Percentiles rank a stretch among this genome's conserved stretches.
Evolutionary conservation across 2,113 vertebrate genomes (phyloP).

Genomic region (Colaptes auratus): DNA sequence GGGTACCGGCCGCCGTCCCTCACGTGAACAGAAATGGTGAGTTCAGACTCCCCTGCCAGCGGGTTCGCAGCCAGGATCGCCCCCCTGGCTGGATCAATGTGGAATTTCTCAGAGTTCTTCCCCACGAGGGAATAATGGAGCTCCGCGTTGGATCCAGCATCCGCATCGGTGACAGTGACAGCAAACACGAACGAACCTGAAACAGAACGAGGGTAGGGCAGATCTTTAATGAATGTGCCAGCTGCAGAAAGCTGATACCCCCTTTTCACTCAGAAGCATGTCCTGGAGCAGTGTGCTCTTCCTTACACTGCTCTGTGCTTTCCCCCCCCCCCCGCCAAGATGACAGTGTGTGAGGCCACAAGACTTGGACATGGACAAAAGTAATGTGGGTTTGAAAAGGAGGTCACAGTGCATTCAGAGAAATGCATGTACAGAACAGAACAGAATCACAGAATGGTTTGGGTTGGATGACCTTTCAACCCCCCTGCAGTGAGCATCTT

Average conservation of each 20-base stretch:
- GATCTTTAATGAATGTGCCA: background rate
- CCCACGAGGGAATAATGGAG: slow-evolving; percentile 93
- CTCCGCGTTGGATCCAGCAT: slow-evolving; percentile 87
- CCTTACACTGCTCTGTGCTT: background rate
- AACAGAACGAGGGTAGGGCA: background rate
- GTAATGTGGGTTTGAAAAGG: background rate
- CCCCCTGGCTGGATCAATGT: slow-evolving; percentile 89
- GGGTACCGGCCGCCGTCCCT: slow-evolving; percentile 86
- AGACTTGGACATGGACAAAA: accelerated
- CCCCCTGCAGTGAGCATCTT: too few relatives aligned
- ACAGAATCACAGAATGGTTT: too few relatives aligned
- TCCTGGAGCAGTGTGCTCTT: background rate
- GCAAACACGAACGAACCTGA: slow-evolving; percentile 95
- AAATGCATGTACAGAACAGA: background rate
- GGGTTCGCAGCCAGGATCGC: slow-evolving; percentile 87
- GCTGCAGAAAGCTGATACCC: accelerated
- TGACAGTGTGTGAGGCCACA: background rate
- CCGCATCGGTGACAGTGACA: slow-evolving; percentile 93
- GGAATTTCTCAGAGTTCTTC: slow-evolving; percentile 90
- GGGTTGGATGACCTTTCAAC: too few relatives aligned
- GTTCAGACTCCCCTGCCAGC: slow-evolving; percentile 84
- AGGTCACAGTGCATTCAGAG: background rate
- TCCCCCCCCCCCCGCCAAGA: background rate
- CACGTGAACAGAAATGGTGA: slow-evolving; percentile 92
- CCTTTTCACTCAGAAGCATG: background rate